Conservation (phyloP, 2,888 invertebrate genomes). For the Andrena hattorfiana region DNA sequence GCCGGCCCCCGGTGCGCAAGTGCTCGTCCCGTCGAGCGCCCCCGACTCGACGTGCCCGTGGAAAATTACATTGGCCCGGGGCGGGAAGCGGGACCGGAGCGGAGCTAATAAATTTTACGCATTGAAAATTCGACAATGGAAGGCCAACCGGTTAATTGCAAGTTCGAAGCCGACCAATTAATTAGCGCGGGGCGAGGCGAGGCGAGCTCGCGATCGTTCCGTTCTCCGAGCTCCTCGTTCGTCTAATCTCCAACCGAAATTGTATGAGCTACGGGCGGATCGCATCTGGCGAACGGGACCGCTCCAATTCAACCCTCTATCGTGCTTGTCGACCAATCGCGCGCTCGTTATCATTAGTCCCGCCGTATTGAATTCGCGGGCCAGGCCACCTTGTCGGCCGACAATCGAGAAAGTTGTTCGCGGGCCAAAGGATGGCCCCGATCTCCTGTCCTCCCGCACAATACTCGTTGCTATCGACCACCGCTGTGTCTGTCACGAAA, state of each 20-base stretch:
- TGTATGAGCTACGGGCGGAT: slow-evolving; percentile 63
- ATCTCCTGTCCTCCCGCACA: slow-evolving; percentile 22
- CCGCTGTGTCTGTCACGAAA: slow-evolving; percentile 34
- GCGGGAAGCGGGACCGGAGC: not conserved
- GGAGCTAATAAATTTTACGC: slow-evolving; percentile 31
- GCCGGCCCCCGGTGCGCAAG: not conserved
- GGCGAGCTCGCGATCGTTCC: slow-evolving; percentile 27
- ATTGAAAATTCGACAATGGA: slow-evolving; percentile 46
- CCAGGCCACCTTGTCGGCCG: slow-evolving; percentile 4
- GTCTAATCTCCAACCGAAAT: slow-evolving; percentile 44
- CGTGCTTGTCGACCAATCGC: slow-evolving; percentile 57
- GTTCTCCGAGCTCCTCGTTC: slow-evolving; percentile 12
- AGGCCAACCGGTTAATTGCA: slow-evolving; percentile 36
- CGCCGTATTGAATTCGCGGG: slow-evolving; percentile 40
- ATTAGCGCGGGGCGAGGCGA: slow-evolving; percentile 35
- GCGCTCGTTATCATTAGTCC: slow-evolving; percentile 64
- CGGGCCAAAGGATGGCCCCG: slow-evolving; percentile 41
- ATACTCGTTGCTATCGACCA: slow-evolving; percentile 62
- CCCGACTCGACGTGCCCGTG: not conserved
- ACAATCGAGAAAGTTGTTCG: slow-evolving; percentile 69
- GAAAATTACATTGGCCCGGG: slow-evolving; percentile 14
- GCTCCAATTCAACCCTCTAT: slow-evolving; percentile 61
- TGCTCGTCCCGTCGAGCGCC: not conserved
- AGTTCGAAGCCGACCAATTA: slow-evolving; percentile 54
- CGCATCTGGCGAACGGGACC: slow-evolving; percentile 63